Evolutionary conservation across 2,113 vertebrate species (phyloP).

Genomic region (Larimichthys polyactis): DNA sequence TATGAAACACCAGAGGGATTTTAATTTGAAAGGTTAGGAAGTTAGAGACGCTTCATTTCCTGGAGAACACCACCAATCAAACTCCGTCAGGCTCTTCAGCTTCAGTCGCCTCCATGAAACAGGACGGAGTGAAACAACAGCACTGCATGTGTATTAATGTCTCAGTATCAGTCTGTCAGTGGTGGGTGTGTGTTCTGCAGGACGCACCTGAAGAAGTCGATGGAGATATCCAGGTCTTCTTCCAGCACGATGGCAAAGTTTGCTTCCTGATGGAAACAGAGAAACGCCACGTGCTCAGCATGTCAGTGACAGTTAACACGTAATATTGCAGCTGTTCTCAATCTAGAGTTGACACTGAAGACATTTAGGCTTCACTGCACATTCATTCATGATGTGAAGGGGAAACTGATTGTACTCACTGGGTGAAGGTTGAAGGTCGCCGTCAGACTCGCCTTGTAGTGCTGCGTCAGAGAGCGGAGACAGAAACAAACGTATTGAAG

Average conservation of each 20-base stretch:
- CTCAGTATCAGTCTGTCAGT: not conserved
- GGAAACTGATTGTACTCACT: constrained; percentile 83
- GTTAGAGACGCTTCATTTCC: too few species aligned
- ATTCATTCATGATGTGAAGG: not conserved
- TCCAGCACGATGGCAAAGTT: constrained; percentile 94
- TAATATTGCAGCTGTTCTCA: too few species aligned
- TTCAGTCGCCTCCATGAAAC: too few species aligned
- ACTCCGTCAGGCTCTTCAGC: too few species aligned
- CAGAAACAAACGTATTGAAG: not conserved
- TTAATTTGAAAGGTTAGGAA: too few species aligned
- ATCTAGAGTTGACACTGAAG: too few species aligned
- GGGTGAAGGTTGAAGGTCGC: constrained; percentile 98
- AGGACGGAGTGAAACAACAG: too few species aligned
- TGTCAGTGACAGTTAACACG: not conserved
- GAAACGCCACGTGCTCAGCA: not conserved
- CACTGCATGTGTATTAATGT: too few species aligned
- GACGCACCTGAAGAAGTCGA: constrained; percentile 97
- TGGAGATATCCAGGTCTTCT: constrained; percentile 96
- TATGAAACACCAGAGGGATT: too few species aligned
- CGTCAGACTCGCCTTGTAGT: constrained; percentile 99
- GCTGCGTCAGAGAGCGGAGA: constrained; percentile 79
- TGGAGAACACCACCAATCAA: too few species aligned
- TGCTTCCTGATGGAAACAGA: constrained; percentile 86
- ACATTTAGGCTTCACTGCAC: too few species aligned
- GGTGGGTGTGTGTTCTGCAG: not conserved